These are phyloP conservation scores for Caenorhabditis wallacei DNA, from an alignment of 2,888 invertebrate genomes.

Conservation along the genomic window DNA sequence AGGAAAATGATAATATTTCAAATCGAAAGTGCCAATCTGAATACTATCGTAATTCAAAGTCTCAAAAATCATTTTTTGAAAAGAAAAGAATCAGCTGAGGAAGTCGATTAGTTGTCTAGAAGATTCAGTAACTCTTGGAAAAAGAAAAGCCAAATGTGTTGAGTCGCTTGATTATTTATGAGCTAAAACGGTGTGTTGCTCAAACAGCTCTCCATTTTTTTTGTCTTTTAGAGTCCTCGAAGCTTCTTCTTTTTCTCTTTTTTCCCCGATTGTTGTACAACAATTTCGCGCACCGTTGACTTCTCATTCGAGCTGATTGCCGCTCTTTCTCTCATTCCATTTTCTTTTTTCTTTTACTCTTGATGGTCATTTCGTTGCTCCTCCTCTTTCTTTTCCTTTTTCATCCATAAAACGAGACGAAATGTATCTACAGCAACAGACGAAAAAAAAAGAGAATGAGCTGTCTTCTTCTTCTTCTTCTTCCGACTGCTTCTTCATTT, in stretches of 20 bases:
- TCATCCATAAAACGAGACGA: constrained; percentile 37
- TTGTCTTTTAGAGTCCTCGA: constrained; percentile 1
- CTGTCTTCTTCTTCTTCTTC: constrained; percentile 20
- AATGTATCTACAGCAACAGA: constrained; percentile 48
- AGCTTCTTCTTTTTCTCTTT: constrained; percentile 15
- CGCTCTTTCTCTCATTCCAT: constrained; percentile 4
- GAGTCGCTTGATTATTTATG: constrained; percentile 55
- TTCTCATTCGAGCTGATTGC: constrained; percentile 61
- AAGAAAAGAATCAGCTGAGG: constrained; percentile 3
- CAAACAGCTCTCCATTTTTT: constrained; percentile 21
- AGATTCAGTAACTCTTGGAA: constrained; percentile 33
- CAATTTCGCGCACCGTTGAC: constrained; percentile 65
- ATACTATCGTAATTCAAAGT: not conserved
- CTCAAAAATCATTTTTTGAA: not conserved
- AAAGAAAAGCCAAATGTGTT: constrained; percentile 25
- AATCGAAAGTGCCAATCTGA: not conserved
- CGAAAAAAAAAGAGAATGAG: constrained; percentile 15
- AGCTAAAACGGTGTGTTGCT: constrained; percentile 53
- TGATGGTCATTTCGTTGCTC: constrained; percentile 18
- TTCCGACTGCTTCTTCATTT: constrained; percentile 57
- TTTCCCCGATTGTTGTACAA: constrained; percentile 53
- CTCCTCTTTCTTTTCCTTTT: constrained; percentile 18
- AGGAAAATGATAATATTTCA: not conserved
- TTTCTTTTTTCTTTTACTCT: not conserved
- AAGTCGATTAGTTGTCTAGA: constrained; percentile 35